Evolutionary conservation across 2,113 vertebrate species (phyloP).

Genomic region (Rostratula benghalensis): DNA sequence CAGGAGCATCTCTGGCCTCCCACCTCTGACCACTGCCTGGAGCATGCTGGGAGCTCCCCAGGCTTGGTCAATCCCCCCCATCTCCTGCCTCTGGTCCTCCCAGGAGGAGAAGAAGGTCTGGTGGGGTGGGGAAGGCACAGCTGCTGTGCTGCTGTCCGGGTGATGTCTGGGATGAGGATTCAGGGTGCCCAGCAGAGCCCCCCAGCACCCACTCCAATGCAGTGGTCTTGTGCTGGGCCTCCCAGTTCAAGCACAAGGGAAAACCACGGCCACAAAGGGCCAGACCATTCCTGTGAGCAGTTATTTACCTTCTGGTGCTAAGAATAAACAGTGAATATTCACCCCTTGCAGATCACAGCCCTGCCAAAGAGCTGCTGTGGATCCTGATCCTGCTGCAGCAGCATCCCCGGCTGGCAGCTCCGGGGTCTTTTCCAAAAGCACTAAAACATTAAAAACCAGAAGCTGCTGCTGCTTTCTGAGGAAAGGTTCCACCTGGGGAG

Average conservation of each 20-base stretch:
- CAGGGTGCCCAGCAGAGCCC: not conserved
- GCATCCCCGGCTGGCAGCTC: not conserved
- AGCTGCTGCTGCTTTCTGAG: not conserved
- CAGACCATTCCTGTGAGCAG: not conserved
- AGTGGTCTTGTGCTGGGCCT: not conserved
- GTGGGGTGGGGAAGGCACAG: rapidly evolving
- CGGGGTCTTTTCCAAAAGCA: not conserved
- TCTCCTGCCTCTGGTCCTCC: not conserved
- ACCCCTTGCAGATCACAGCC: not conserved
- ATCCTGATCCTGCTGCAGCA: not conserved
- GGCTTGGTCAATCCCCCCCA: not conserved
- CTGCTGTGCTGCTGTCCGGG: rapidly evolving
- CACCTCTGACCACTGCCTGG: rapidly evolving
- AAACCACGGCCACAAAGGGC: not conserved
- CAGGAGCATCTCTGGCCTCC: not conserved
- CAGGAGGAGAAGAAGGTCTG: not conserved
- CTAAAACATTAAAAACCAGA: not conserved
- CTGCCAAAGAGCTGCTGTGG: not conserved
- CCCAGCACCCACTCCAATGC: not conserved
- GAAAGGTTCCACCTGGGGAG: not conserved
- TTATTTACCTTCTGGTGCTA: not conserved
- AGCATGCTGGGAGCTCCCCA: rapidly evolving
- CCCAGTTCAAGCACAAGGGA: not conserved
- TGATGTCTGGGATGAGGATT: not conserved
- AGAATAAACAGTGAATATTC: not conserved